Evolutionary conservation across 2,797 vertebrate species (phyloP), one percentile per base, ranked within the genome.

Genomic region (Lithobates pipiens): DNA sequence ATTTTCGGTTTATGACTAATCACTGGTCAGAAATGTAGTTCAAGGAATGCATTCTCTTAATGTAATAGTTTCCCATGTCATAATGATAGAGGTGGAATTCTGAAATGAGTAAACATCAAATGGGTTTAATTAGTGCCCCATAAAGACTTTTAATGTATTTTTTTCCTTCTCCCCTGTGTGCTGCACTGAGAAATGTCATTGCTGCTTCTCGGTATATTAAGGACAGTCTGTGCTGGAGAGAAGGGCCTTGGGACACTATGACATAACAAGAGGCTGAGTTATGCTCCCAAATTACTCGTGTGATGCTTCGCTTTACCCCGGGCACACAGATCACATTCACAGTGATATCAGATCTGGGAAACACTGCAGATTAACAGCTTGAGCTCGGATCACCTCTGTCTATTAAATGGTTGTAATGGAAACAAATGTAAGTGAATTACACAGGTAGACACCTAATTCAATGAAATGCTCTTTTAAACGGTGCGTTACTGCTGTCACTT

Each of bases 361-460:
- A 36, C 61, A 65, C 61, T 71, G 32, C 61, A 70, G 46, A 77
- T 84, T 57, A 77, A 16, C 67, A 39, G 61, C 16, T 57, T 80
- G 77, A 75, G 73, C 70, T 80, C 69, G 34, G 25, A 44, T 77
- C 68, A 77, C 73, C 73, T 39, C 67, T 63, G 21, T 36, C 57
- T 57, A 18, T 65, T 65, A 73, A 73, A 50, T 65, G 34, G 32
- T 21, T 61, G 39, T 57, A 46, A 77, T 69, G 42, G 46, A 21
- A 71, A 57, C 18, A 77, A 77, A 29, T 25, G 67, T 27, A 46
- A 82, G 72, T 46, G n/a, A 46, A 63, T 82, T 65, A 46, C 57
- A 44, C 5, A 9, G 18, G 32, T 16, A 44, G 13, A 29, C 39
- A 13, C 50, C 15, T 65, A 82, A 75, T 65, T 75, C 32, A 39